Evolutionary conservation across 2,888 invertebrate genomes (phyloP), one percentile per base, ranked within the genome.

Genomic region (Cataglyphis altisquamis): DNA sequence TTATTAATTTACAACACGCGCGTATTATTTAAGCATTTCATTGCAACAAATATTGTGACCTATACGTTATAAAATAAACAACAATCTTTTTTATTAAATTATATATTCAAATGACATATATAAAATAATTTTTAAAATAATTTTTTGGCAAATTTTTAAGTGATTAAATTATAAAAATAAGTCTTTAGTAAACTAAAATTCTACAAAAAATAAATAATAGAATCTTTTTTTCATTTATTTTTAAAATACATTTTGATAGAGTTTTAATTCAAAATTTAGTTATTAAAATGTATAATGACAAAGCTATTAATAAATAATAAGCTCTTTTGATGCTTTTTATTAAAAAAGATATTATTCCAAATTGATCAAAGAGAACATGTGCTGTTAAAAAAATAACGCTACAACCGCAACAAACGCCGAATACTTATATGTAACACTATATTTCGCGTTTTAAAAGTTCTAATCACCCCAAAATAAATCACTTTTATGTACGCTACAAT

Each of bases 391-490:
- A 72, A 25, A 36, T 57, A 36, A 72, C 1, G 9, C 4, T 39
- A 12, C n/a, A 25, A 39, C n/a, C 15, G 3, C 9, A 62, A 12
- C n/a, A 25, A 39, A 41, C 15, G 3, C 12, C 62, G 10, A 29
- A 39, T 9, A 1, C n/a, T 29, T 41, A 3, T 29, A 18, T 55
- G 9, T 18, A 21, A 29, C 12, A 12, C 29, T 6, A 5, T 1
- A 48, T 21, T 36, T 32, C 0, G 12, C 52, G 48, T 18, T 18
- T n/a, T 25, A n/a, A 39, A 52, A 48, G 39, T 55, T 39, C 29
- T 55, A 77, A 77, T 80, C 60, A 70, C 6, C n/a, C n/a, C 12
- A 18, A 70, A 78, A 70, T 78, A 78, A 70, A 78, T 77, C n/a
- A 21, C 41, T 41, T 18, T 12, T 21, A 72, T 36, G 9, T 72